These are phyloP conservation scores for Adelognathus sp. DNA, from an alignment of 2,888 invertebrate species.

Conservation along the genomic window DNA sequence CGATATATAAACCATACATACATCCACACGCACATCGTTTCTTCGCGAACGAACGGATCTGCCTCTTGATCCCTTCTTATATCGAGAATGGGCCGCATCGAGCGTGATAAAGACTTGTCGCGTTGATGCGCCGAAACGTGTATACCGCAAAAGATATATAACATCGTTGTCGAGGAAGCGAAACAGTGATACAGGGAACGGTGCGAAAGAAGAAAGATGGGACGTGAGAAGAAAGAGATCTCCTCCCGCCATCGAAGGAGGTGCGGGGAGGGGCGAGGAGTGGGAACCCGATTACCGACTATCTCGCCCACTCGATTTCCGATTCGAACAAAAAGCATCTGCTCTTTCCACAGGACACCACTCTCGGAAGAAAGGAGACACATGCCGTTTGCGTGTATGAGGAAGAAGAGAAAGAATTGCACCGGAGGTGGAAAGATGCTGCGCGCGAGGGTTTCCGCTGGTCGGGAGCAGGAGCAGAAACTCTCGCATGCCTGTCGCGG, in stretches of 20 bases:
- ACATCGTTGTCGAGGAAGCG: slow-evolving; percentile 12
- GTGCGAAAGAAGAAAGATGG: neutral
- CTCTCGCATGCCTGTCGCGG: too few relatives aligned
- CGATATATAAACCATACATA: neutral
- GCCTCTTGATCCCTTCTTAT: slow-evolving; percentile 57
- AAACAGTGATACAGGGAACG: neutral
- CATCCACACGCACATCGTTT: neutral
- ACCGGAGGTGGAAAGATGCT: slow-evolving; percentile 17
- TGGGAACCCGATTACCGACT: slow-evolving; percentile 52
- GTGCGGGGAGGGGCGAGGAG: slow-evolving; percentile 4
- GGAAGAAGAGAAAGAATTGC: slow-evolving; percentile 10
- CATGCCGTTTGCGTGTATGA: slow-evolving; percentile 20
- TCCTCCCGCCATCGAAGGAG: neutral
- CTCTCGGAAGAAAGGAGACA: neutral
- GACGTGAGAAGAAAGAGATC: neutral
- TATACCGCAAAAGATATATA: slow-evolving; percentile 8
- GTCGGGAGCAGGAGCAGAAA: slow-evolving; percentile 29
- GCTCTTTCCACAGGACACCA: slow-evolving; percentile 48
- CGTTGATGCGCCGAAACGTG: slow-evolving; percentile 27
- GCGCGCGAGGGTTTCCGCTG: slow-evolving; percentile 1
- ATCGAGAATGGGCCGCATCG: slow-evolving; percentile 49
- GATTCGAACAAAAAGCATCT: slow-evolving; percentile 61
- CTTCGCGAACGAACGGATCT: slow-evolving; percentile 37
- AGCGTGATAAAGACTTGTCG: slow-evolving; percentile 61
- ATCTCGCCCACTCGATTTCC: slow-evolving; percentile 61